Conservation (phyloP, 2,888 invertebrate genomes). For the Drosophila formosana region DNA sequence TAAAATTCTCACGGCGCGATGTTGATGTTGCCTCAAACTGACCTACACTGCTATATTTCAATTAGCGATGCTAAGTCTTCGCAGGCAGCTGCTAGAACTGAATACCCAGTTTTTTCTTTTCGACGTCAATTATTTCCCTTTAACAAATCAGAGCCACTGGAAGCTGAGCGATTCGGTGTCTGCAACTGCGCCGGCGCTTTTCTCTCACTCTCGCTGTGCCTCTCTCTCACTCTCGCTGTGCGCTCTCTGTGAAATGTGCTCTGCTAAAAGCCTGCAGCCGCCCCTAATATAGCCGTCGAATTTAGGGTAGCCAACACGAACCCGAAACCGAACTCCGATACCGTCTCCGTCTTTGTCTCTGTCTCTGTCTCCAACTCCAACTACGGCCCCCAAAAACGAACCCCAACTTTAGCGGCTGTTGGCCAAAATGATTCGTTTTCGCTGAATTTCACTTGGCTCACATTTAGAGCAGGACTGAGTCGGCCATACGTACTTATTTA, state of each 20-base stretch:
- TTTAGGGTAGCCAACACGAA: constrained; percentile 27
- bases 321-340: constrained; percentile 13
- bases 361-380: constrained; percentile 4
- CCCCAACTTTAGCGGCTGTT: constrained; percentile 25
- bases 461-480: constrained; percentile 27
- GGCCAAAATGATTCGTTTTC: constrained; percentile 68
- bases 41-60: constrained; percentile 67
- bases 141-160: constrained; percentile 33
- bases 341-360: neutral
- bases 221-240: neutral
- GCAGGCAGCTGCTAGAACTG: constrained; percentile 47
- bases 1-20: constrained; percentile 57
- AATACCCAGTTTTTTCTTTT: constrained; percentile 48
- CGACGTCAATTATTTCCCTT: constrained; percentile 45
- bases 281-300: constrained; percentile 41
- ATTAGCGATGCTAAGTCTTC: constrained; percentile 50
- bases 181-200: constrained; percentile 38
- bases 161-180: constrained; percentile 17
- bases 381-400: constrained; percentile 2
- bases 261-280: constrained; percentile 34
- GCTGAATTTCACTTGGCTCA: constrained; percentile 69
- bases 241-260: constrained; percentile 2
- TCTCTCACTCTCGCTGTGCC: constrained; percentile 4
- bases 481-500: constrained; percentile 52
- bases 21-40: constrained; percentile 46